Base-by-base conservation (phyloP, 2,797 vertebrate genomes). In the Craterocephalus amniculus region DNA sequence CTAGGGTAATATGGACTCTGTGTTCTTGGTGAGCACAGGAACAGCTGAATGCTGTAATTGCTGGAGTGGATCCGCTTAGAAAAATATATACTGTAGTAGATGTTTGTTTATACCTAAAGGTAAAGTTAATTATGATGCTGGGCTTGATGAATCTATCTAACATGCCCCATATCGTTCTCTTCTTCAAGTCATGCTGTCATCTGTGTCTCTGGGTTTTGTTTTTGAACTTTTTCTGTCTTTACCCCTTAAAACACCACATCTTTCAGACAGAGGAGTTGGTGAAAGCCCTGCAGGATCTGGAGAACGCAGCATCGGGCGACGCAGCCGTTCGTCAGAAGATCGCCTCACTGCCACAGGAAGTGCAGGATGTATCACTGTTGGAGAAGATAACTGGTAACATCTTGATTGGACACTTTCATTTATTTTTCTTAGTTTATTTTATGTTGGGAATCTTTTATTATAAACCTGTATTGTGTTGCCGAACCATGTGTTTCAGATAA, bases 291-390 rank as follows among this genome's bases (percentile, higher is more conserved):
- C 97, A 99, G 84, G 98, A 99, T 79, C 84, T 99, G 70, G 98
- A 99, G 90, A 99, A 99, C 3, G 98, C 98, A 1, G 98, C 98
- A 0, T 99, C 98, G 0, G 97, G 97, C 0, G 97, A 99, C 6
- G 98, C 97, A 1, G 95, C 97, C 0, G 98, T 99, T 57, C 95
- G 98, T 70, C 97, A 99, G 91, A 99, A 97, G 87, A 99, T 99
- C 35, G 98, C 98, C 35, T 99, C 98, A 0, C 90, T 99, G 72
- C 98, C 98, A 3, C 97, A 99, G 89, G 98, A 99, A 88, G 97
- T 99, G 16, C 98, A 99, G 72, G 97, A 99, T 52, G 97, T 99
- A 58, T 99, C 98, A 1, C 92, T 99, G 11, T 89, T 99, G 72
- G 97, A 99, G 91, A 98, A 99, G 90, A 99, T 99, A 81, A 97